These are phyloP conservation scores for Paramuricea clavata DNA, from an alignment of 92 coral and sea anemone genomes.

Conservation along the genomic window DNA sequence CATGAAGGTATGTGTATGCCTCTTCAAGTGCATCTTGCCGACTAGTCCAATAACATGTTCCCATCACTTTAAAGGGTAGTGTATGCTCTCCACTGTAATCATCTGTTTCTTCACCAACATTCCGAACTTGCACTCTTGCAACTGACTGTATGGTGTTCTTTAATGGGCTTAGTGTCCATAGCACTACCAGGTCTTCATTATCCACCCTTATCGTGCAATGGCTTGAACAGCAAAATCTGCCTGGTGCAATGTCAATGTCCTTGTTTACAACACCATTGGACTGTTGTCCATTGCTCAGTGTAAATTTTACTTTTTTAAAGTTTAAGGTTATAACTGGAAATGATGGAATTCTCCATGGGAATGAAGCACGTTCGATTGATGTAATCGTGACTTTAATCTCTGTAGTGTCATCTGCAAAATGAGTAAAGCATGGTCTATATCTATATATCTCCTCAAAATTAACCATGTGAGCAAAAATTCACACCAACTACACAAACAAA, in stretches of 20 bases:
- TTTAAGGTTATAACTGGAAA: constrained; percentile 71
- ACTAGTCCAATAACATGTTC: background rate
- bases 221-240: constrained; percentile 7
- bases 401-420: constrained; percentile 8
- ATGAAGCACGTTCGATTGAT: constrained; percentile 11
- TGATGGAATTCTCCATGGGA: constrained; percentile 66
- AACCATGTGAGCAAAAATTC: background rate
- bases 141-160: background rate
- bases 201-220: constrained; percentile 15
- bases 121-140: background rate
- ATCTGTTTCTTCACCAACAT: background rate
- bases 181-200: background rate
- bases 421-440: background rate
- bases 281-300: constrained; percentile 23
- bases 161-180: constrained; percentile 12
- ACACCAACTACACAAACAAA: too few relatives aligned
- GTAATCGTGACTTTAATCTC: constrained; percentile 8
- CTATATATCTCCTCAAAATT: background rate
- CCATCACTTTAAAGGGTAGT: too few relatives aligned
- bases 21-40: too few relatives aligned
- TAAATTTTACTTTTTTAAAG: constrained; percentile 54
- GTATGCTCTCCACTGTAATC: constrained; percentile 17
- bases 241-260: constrained; percentile 20
- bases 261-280: constrained; percentile 48
- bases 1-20: background rate